Conservation (phyloP, 2,113 vertebrate species). For the Xenopus borealis region DNA sequence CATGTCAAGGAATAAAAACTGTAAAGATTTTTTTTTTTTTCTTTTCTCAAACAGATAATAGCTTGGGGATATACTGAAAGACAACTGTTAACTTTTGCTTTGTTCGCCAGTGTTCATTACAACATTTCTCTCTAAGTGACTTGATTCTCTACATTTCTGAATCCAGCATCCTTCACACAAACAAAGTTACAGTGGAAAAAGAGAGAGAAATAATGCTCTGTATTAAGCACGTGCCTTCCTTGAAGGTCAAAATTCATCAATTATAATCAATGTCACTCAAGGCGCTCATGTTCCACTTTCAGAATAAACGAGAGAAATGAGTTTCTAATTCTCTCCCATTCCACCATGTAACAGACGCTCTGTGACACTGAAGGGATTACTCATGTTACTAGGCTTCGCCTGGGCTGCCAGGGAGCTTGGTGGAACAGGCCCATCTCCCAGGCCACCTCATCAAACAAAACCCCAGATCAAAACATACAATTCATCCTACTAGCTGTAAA, state of each 20-base stretch:
- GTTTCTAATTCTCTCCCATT: constrained; percentile 36
- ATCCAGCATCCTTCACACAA: not conserved
- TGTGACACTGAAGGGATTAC: constrained; percentile 44
- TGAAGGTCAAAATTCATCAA: constrained; percentile 28
- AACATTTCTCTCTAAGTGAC: not conserved
- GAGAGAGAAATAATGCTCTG: constrained; percentile 2
- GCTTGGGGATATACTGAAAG: not conserved
- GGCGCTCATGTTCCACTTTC: constrained; percentile 23
- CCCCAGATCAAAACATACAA: constrained; percentile 28
- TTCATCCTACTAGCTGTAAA: constrained; percentile 2
- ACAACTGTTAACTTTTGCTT: not conserved
- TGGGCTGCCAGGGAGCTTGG: constrained; percentile 28
- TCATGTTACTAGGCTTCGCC: constrained; percentile 32
- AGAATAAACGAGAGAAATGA: constrained; percentile 37
- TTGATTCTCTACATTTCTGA: not conserved
- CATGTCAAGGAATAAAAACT: not conserved
- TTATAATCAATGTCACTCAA: not conserved
- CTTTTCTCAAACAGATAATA: too few species aligned
- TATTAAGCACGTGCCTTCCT: not conserved
- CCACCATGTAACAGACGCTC: constrained; percentile 40
- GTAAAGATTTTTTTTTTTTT: not conserved
- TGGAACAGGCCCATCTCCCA: constrained; percentile 25
- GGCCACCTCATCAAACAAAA: constrained; percentile 32
- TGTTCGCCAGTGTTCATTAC: not conserved
- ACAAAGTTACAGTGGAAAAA: not conserved